These are phyloP conservation scores for Episyrphus balteatus DNA, from an alignment of 1,140 invertebrate species.

Conservation along the genomic window DNA sequence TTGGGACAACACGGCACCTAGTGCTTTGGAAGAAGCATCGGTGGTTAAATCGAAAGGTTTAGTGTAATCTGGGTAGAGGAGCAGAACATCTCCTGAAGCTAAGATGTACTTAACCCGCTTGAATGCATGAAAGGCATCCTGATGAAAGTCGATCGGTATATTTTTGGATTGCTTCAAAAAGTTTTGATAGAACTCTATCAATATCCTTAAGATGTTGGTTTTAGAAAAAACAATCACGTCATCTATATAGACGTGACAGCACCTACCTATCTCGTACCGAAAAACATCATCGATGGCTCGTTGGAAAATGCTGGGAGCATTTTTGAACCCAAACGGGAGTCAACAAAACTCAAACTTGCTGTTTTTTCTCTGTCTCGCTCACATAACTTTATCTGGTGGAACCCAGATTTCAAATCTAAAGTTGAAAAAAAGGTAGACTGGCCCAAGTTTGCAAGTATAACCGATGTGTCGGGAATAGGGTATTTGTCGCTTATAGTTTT, in stretches of 20 bases:
- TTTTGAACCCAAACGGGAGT: conserved; percentile 36
- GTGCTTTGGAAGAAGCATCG: conserved; percentile 16
- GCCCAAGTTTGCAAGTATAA: conserved; percentile 10
- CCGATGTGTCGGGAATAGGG: conserved; percentile 40
- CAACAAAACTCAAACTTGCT: conserved; percentile 11
- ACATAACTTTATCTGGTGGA: conserved; percentile 25
- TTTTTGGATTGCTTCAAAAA: neutral
- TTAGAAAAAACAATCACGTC: no score
- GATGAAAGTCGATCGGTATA: neutral
- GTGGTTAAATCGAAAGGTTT: conserved; percentile 25
- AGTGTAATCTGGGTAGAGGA: conserved; percentile 24
- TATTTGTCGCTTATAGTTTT: no score
- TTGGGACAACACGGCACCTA: conserved; percentile 29
- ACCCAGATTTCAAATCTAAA: conserved; percentile 29
- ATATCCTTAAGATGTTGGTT: conserved; percentile 15
- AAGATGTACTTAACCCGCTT: neutral
- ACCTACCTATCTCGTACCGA: conserved; percentile 13
- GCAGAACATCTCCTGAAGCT: conserved; percentile 20
- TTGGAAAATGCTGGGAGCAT: conserved; percentile 36
- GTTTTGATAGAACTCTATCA: conserved; percentile 18
- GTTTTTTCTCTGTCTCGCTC: conserved; percentile 9
- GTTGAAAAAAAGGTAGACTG: conserved; percentile 9
- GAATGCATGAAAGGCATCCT: neutral
- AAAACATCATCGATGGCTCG: conserved; percentile 32
- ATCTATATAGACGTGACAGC: conserved; percentile 25